phyloP scores from a whole-genome alignment of 2,797 vertebrate genomes.

The Danionella dracula region DNA sequence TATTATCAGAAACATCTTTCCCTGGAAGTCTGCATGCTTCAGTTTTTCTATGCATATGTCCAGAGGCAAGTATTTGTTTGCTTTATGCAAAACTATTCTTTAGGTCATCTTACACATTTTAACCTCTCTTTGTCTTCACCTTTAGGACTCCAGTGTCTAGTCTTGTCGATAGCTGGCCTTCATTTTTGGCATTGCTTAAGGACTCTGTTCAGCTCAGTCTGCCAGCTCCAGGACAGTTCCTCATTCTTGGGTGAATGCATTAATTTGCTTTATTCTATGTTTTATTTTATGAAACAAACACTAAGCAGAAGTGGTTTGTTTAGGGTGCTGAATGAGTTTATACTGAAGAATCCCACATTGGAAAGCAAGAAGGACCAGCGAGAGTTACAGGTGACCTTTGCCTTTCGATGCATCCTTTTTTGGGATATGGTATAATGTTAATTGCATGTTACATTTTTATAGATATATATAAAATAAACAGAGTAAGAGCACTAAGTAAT shows the following conservation, averaged over 20 bases:
- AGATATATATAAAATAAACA: too few relatives aligned
- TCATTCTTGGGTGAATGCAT: constrained; percentile 83
- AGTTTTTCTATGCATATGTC: constrained; percentile 98
- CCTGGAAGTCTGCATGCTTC: constrained; percentile 97
- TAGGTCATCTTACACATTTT: too few relatives aligned
- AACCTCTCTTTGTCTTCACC: background rate
- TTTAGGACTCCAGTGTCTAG: constrained; percentile 89
- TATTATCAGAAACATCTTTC: constrained; percentile 88
- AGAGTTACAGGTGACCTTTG: constrained; percentile 85
- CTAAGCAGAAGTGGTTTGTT: constrained; percentile 20
- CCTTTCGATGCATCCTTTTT: too few relatives aligned
- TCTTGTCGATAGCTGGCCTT: constrained; percentile 94
- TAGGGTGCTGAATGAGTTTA: constrained; percentile 95
- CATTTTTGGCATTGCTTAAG: constrained; percentile 86
- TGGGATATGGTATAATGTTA: too few relatives aligned
- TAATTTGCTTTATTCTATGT: background rate
- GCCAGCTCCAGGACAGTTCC: constrained; percentile 93
- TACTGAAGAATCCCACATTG: constrained; percentile 95
- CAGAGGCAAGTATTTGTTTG: constrained; percentile 98
- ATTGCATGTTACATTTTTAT: too few relatives aligned
- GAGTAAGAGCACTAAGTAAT: too few relatives aligned
- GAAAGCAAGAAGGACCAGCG: constrained; percentile 98
- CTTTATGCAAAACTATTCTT: too few relatives aligned
- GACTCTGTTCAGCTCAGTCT: constrained; percentile 91
- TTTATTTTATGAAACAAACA: too few relatives aligned